phyloP scores from a whole-genome alignment of 1,140 invertebrate genomes.

The Venustaconcha ellipsiformis region DNA sequence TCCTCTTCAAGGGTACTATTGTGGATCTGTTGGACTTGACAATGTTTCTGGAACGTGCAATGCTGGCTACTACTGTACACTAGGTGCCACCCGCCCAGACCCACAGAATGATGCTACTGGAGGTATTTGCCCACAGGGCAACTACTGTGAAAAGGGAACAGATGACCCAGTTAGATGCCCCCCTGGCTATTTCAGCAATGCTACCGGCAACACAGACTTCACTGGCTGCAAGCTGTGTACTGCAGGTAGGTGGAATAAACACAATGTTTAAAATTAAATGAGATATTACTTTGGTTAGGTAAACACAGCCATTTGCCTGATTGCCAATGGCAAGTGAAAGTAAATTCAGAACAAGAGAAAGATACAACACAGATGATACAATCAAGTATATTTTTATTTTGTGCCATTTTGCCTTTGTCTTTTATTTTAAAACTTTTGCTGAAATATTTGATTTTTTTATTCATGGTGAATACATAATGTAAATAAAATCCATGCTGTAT shows the following conservation, averaged over 20 bases:
- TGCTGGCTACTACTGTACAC: conserved; percentile 61
- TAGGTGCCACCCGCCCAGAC: conserved; percentile 43
- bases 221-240: conserved; percentile 57
- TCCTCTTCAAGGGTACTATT: conserved; percentile 55
- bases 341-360: too few relatives aligned
- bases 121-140: conserved; percentile 50
- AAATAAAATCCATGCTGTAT: too few relatives aligned
- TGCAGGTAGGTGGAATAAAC: conserved; percentile 42
- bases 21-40: conserved; percentile 47
- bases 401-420: too few relatives aligned
- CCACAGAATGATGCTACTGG: conserved; percentile 58
- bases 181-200: conserved; percentile 56
- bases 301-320: too few relatives aligned
- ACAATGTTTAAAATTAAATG: background rate
- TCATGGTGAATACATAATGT: too few relatives aligned
- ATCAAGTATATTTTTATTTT: too few relatives aligned
- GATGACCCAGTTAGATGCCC: conserved; percentile 47
- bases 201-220: conserved; percentile 51
- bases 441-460: too few relatives aligned
- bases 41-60: conserved; percentile 55
- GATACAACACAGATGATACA: too few relatives aligned
- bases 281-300: too few relatives aligned
- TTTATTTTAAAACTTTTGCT: too few relatives aligned
- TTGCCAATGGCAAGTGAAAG: too few relatives aligned
- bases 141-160: conserved; percentile 56